phyloP scores from a whole-genome alignment of 2,113 vertebrate genomes.

The Eclectus roratus region DNA sequence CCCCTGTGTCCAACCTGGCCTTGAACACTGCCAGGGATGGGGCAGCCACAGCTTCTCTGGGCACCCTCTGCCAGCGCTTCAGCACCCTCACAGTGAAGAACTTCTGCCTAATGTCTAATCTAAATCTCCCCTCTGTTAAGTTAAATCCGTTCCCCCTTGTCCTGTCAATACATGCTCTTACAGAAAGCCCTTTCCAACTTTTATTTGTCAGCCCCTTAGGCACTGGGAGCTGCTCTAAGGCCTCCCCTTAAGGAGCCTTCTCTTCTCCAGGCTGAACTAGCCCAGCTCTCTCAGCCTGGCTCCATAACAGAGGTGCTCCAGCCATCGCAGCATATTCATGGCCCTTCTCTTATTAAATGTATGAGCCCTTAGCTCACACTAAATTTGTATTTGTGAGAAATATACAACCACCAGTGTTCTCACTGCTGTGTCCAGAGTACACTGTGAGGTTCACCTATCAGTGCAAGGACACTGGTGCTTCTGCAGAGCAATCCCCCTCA shows the following conservation, averaged over 20 bases:
- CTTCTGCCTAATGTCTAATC: neutral
- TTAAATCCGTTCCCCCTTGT: neutral
- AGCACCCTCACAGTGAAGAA: neutral
- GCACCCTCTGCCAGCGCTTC: neutral
- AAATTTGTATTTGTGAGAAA: neutral
- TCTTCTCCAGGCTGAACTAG: neutral
- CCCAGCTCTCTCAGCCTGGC: neutral
- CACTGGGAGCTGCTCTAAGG: neutral
- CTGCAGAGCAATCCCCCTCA: neutral
- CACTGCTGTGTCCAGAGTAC: neutral
- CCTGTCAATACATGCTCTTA: neutral
- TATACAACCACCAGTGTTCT: neutral
- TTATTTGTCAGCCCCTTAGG: neutral
- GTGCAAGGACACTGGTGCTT: neutral
- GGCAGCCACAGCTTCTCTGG: neutral
- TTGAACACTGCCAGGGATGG: neutral
- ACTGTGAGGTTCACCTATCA: neutral
- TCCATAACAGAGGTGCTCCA: neutral
- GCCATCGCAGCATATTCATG: neutral
- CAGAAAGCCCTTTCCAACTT: neutral
- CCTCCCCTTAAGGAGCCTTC: neutral
- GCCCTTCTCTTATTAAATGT: neutral
- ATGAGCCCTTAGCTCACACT: neutral
- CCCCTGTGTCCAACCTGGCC: neutral
- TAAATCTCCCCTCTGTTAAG: neutral